Conservation (phyloP, 2,797 vertebrate genomes). For the Sciurus carolinensis region DNA sequence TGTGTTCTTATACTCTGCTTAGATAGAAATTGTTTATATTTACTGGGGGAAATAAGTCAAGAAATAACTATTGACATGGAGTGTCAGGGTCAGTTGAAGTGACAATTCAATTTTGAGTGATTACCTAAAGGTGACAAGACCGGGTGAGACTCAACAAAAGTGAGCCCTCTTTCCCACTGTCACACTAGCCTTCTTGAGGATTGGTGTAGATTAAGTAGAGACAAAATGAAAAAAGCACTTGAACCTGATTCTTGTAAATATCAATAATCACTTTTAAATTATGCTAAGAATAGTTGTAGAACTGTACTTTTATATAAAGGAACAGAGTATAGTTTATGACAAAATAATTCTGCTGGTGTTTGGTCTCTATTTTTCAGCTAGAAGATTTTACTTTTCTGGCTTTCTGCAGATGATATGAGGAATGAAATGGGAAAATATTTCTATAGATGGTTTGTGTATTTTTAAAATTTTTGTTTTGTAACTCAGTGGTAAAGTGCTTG, state of each 20-base stretch:
- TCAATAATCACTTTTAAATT: conserved; percentile 16
- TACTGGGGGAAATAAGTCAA: conserved; percentile 8
- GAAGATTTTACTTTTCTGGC: conserved; percentile 31
- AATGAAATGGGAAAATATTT: background rate
- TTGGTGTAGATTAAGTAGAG: background rate
- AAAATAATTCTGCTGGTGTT: background rate
- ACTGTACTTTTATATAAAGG: background rate
- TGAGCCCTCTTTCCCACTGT: background rate
- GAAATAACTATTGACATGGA: background rate
- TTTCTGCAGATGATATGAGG: conserved; percentile 50
- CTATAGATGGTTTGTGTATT: background rate
- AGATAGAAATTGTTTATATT: background rate
- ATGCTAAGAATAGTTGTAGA: background rate
- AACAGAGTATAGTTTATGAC: conserved; percentile 16
- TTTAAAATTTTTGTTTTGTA: background rate
- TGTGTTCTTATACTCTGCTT: background rate
- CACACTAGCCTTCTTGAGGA: background rate
- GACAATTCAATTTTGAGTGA: background rate
- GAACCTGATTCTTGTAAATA: conserved; percentile 1
- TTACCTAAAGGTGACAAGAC: background rate
- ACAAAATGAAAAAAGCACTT: background rate
- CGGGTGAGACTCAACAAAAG: conserved; percentile 17
- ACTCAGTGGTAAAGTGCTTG: too few relatives aligned
- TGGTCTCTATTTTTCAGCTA: background rate
- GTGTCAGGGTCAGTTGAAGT: conserved; percentile 5